Conservation (phyloP, 2,888 invertebrate species). For the Eutolmus rufibarbis region DNA sequence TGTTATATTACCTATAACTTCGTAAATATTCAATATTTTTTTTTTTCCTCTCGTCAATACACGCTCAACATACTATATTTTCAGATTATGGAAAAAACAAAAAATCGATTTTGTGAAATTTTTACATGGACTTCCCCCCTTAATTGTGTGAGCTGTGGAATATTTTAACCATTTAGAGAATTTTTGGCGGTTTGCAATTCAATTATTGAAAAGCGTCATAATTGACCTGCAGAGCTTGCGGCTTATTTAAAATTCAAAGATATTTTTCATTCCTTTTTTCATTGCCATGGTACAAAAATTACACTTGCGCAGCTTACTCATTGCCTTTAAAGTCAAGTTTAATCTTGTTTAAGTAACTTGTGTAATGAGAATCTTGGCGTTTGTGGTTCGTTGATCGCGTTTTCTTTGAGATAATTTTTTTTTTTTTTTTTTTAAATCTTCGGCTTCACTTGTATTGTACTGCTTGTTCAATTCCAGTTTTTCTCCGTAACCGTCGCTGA, state of each 20-base stretch:
- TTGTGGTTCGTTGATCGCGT: conserved; percentile 31
- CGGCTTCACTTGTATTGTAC: not conserved
- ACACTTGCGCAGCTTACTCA: not conserved
- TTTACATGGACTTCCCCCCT: no score
- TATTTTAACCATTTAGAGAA: not conserved
- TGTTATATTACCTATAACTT: no score
- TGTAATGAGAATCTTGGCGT: conserved; percentile 18
- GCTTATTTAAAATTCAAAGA: not conserved
- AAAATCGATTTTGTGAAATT: no score
- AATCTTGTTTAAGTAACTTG: conserved; percentile 22
- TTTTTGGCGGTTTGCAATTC: not conserved
- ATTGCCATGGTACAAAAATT: not conserved
- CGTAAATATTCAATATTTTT: no score
- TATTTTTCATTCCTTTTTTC: not conserved
- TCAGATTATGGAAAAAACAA: no score
- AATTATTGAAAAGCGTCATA: not conserved
- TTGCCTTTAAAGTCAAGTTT: conserved; percentile 24
- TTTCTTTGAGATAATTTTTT: conserved; percentile 27
- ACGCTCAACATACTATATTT: no score
- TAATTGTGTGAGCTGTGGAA: not conserved
- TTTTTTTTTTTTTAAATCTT: conserved; percentile 4
- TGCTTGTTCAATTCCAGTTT: conserved; percentile 16
- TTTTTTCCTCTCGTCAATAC: no score
- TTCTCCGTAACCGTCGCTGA: not conserved
- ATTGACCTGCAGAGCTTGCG: not conserved